Conservation (phyloP, 2,113 vertebrate genomes). For the Cochlearius cochlearius region DNA sequence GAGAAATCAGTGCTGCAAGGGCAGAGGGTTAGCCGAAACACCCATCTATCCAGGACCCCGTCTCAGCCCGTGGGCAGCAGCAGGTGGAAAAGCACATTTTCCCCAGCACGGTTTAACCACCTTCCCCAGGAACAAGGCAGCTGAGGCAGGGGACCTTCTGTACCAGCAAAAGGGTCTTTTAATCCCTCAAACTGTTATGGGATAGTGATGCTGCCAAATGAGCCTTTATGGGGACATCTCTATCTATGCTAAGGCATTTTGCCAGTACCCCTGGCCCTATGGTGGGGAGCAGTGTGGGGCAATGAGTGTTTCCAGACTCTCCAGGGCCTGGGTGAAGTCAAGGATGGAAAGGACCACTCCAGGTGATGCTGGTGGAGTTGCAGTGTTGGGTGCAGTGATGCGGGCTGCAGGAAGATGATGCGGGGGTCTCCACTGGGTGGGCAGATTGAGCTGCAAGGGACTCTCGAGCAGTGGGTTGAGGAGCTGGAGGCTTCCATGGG, state of each 20-base stretch:
- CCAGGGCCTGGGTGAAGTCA: neutral
- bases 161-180: neutral
- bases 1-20: neutral
- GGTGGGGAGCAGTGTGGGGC: neutral
- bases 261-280: neutral
- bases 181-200: neutral
- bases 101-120: neutral
- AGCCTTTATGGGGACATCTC: neutral
- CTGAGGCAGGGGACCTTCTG: rapidly evolving
- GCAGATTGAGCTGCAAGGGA: neutral
- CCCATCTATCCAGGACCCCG: rapidly evolving
- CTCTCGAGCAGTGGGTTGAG: neutral
- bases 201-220: neutral
- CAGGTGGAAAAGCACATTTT: neutral
- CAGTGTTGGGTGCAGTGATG: rapidly evolving
- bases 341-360: neutral
- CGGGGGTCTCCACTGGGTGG: rapidly evolving
- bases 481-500: neutral
- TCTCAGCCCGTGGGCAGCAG: neutral
- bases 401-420: neutral
- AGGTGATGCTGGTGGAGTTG: neutral
- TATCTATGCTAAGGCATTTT: neutral
- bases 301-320: neutral
- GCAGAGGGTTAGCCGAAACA: rapidly evolving
- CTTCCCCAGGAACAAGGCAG: neutral